phyloP scores from a whole-genome alignment of 2,113 vertebrate species.

The Terrapene triunguis region DNA sequence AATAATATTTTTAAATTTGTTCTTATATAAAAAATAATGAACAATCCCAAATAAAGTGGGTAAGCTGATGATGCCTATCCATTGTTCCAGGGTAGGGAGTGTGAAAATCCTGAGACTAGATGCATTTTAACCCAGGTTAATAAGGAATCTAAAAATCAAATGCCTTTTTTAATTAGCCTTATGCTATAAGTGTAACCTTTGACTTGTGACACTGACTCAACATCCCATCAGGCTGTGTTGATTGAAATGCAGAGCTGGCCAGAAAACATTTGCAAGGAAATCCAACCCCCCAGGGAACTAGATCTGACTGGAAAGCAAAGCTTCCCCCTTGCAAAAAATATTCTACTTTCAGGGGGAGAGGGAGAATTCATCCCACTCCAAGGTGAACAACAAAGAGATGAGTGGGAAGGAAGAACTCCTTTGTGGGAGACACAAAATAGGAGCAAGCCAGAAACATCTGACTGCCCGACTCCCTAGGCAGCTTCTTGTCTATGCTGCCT shows the following conservation, averaged over 20 bases:
- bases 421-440: neutral
- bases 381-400: neutral
- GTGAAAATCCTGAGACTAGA: neutral
- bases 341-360: too few relatives aligned
- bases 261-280: neutral
- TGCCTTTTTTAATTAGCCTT: neutral
- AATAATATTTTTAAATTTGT: too few relatives aligned
- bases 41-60: neutral
- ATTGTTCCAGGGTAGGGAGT: neutral
- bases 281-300: accelerated
- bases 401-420: neutral
- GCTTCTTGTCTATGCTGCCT: neutral
- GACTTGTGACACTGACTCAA: neutral
- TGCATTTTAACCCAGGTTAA: neutral
- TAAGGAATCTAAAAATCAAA: neutral
- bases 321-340: too few relatives aligned
- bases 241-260: accelerated
- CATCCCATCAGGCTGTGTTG: neutral
- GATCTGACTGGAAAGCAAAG: neutral
- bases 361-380: too few relatives aligned
- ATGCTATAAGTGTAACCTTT: neutral
- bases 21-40: neutral
- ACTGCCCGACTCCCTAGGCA: neutral
- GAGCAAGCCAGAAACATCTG: too few relatives aligned
- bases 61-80: neutral